These are phyloP conservation scores for Hemaris fuciformis DNA, from an alignment of 2,888 invertebrate species.

Conservation along the genomic window DNA sequence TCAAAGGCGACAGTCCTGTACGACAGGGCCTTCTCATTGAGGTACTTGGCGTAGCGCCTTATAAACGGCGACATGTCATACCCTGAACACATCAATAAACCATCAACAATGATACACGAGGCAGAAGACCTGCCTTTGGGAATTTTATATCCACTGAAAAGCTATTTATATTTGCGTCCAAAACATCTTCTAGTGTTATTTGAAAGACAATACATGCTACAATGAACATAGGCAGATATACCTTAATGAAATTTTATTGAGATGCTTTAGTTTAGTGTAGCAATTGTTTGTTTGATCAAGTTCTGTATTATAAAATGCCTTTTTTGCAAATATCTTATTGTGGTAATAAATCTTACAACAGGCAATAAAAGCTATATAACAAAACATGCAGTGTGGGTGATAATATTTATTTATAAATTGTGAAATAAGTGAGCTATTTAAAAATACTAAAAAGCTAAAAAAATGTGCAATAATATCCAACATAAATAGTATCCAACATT, in stretches of 20 bases:
- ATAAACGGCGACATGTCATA: slow-evolving; percentile 99
- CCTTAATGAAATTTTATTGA: neutral
- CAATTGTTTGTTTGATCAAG: neutral
- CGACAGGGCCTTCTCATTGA: slow-evolving; percentile 99
- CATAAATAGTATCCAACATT: no score
- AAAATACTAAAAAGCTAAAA: neutral
- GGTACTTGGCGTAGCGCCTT: slow-evolving; percentile 98
- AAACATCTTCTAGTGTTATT: neutral
- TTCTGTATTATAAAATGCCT: neutral
- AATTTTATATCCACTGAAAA: neutral
- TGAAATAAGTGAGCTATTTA: neutral
- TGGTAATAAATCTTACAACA: neutral
- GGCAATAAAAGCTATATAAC: neutral
- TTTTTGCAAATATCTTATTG: neutral
- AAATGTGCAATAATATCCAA: neutral
- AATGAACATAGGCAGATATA: no score
- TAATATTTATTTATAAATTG: neutral
- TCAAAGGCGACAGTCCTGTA: slow-evolving; percentile 99
- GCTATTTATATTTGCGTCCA: neutral
- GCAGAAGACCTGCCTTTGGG: no score
- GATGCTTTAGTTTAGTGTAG: neutral
- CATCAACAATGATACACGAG: neutral
- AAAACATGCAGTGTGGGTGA: neutral
- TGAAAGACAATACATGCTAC: neutral
- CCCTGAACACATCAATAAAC: slow-evolving; percentile 79